Conservation (phyloP, 1,140 invertebrate genomes). For the Drosophila funebris region DNA sequence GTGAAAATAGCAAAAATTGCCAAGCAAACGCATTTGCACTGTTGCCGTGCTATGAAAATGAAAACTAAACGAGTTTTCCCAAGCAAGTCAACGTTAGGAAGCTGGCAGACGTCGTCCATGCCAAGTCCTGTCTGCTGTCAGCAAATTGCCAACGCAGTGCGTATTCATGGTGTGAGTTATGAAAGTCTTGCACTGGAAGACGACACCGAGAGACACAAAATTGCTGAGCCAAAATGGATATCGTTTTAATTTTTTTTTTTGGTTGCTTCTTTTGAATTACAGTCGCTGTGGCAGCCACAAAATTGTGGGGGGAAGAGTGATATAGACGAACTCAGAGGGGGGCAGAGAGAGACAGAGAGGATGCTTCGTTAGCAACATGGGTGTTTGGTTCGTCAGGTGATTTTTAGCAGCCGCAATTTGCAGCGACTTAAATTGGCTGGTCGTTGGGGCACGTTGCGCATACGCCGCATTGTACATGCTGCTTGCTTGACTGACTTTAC, state of each 20-base stretch:
- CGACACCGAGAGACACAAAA: slow-evolving; percentile 38
- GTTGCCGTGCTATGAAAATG: slow-evolving; percentile 60
- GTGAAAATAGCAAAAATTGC: slow-evolving; percentile 74
- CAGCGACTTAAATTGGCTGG: slow-evolving; percentile 42
- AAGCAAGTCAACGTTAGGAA: slow-evolving; percentile 41
- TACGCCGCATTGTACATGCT: slow-evolving; percentile 45
- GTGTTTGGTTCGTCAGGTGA: slow-evolving; percentile 29
- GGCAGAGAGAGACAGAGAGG: too few relatives aligned
- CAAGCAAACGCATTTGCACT: slow-evolving; percentile 68
- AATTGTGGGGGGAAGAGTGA: background rate
- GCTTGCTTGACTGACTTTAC: slow-evolving; percentile 69
- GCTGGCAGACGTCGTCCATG: slow-evolving; percentile 6
- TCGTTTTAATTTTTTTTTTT: slow-evolving; percentile 75
- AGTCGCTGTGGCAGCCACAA: background rate
- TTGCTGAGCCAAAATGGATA: slow-evolving; percentile 78
- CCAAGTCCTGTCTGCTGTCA: slow-evolving; percentile 40
- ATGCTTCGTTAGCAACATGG: slow-evolving; percentile 14
- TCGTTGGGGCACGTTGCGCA: slow-evolving; percentile 41
- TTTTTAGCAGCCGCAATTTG: slow-evolving; percentile 40
- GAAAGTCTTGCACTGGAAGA: slow-evolving; percentile 27
- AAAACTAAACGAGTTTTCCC: slow-evolving; percentile 77
- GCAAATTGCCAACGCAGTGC: slow-evolving; percentile 75
- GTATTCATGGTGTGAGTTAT: slow-evolving; percentile 36
- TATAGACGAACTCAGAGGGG: too few relatives aligned
- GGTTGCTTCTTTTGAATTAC: slow-evolving; percentile 20